These are phyloP conservation scores for Spea bombifrons DNA, from an alignment of 2,113 vertebrate species.

Conservation along the genomic window DNA sequence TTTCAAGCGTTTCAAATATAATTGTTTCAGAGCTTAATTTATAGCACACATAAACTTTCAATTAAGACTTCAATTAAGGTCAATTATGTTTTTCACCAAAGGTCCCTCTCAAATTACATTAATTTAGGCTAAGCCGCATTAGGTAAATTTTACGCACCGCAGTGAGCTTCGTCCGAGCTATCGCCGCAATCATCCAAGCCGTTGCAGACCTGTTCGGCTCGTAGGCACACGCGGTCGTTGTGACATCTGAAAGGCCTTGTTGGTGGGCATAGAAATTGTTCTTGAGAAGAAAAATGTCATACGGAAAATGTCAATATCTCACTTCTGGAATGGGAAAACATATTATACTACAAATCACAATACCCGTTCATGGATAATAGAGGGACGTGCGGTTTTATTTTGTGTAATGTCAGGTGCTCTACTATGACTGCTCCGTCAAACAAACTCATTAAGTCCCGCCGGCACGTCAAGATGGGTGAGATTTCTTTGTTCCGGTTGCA, in stretches of 20 bases:
- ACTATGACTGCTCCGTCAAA: not conserved
- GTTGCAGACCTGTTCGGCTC: constrained; percentile 83
- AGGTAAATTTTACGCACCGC: constrained; percentile 67
- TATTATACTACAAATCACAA: not conserved
- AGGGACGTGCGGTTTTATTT: not conserved
- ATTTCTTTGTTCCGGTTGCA: not conserved
- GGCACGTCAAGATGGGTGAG: not conserved
- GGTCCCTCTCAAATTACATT: constrained; percentile 48
- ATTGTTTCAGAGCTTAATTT: constrained; percentile 33
- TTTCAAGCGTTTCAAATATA: constrained; percentile 38
- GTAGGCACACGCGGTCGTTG: constrained; percentile 86
- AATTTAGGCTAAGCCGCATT: constrained; percentile 26
- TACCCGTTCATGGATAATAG: not conserved
- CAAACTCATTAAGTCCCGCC: not conserved
- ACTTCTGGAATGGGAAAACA: not conserved
- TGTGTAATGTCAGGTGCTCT: not conserved
- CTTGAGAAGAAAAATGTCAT: constrained; percentile 63
- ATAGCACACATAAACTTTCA: constrained; percentile 42
- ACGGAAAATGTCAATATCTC: constrained; percentile 13
- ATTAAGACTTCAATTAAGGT: constrained; percentile 50
- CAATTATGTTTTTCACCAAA: constrained; percentile 50
- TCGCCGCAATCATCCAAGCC: constrained; percentile 93
- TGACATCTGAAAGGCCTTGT: constrained; percentile 84
- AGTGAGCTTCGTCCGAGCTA: constrained; percentile 90
- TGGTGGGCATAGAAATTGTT: constrained; percentile 84